Base-by-base conservation (phyloP, 2,113 vertebrate genomes). In the Pelecanoides urinatrix region DNA sequence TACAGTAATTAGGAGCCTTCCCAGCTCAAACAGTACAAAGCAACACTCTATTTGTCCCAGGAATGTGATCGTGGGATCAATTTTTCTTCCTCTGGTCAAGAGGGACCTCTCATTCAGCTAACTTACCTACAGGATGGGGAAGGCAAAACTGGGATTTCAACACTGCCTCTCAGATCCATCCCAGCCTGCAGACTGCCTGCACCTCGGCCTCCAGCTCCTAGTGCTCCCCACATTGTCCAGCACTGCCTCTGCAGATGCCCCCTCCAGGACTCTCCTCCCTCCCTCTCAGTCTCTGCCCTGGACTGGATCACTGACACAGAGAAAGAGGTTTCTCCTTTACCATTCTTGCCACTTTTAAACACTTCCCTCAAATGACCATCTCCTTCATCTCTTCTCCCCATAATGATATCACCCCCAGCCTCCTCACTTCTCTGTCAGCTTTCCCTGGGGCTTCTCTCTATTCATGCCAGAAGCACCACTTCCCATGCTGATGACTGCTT, bases 41-140 rank as follows among this genome's bases (percentile, higher is more conserved):
- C 53, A 88, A 77, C 11, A 23, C 3, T 58, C 17, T 36, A 77
- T 29, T 56, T 80, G 12, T 88, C 80, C 40, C 53, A 93, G 18
- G 12, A 88, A 92, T 3, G 15, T 25, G 40, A 86, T 21, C 0
- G 0, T 2, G 4, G 36, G 36, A 73, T 86, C 32, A 21, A 9
- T 49, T 53, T 42, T 65, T 68, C 26, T 40, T 88, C 20, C n/a
- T 66, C 34, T 68, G 44, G 44, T 75, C 56, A 75, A 75, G 74
- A 71, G 1, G 12, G 9, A 36, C 29, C 26, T 66, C 90, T 70
- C 47, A 59, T 62, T 76, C 34, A 67, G 23, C 7, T 52, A 79
- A 52, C 25, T 70, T n/a, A 56, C 30, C 58, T 49, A 42, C 17
- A 55, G 16, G 20, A 66, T 0, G 0, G 15, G 9, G 38, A 90